phyloP scores from a whole-genome alignment of 1,140 invertebrate species.

The Adelges cooleyi region DNA sequence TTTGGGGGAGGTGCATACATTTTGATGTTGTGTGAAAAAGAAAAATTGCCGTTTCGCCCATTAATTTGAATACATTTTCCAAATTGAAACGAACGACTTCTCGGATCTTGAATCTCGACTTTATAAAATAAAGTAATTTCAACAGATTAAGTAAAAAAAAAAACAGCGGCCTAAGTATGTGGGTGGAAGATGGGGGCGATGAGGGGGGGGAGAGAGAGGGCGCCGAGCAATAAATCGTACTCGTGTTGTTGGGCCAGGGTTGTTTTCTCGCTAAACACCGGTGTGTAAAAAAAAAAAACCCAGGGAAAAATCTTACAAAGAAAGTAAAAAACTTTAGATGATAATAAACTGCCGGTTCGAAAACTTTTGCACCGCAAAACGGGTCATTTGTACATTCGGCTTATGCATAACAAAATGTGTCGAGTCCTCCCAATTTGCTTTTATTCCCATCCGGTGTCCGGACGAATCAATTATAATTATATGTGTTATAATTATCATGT shows the following conservation, averaged over 20 bases:
- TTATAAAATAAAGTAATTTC: conserved; percentile 42
- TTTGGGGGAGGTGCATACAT: too few species aligned
- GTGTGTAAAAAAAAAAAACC: conserved; percentile 48
- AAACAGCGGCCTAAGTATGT: too few species aligned
- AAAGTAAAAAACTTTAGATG: conserved; percentile 12
- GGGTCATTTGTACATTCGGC: too few species aligned
- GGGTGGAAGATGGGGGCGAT: too few species aligned
- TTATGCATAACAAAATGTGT: too few species aligned
- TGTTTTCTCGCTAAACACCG: conserved; percentile 36
- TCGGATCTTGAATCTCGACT: background rate
- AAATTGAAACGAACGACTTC: conserved; percentile 29
- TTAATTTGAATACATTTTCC: conserved; percentile 3
- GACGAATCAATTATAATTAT: too few species aligned
- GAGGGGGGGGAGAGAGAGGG: too few species aligned
- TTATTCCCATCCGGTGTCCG: too few species aligned
- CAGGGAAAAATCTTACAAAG: conserved; percentile 83
- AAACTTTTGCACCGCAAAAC: conserved; percentile 14
- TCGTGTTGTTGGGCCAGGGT: too few species aligned
- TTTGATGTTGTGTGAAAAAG: too few species aligned
- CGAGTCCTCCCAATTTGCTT: too few species aligned
- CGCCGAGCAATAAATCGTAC: conserved; percentile 66
- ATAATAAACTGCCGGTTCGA: background rate
- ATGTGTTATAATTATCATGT: too few species aligned
- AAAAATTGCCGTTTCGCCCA: background rate
- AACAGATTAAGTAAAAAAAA: conserved; percentile 55